Evolutionary conservation across 2,888 invertebrate species (phyloP).

Genomic region (Cyclophora punctaria): DNA sequence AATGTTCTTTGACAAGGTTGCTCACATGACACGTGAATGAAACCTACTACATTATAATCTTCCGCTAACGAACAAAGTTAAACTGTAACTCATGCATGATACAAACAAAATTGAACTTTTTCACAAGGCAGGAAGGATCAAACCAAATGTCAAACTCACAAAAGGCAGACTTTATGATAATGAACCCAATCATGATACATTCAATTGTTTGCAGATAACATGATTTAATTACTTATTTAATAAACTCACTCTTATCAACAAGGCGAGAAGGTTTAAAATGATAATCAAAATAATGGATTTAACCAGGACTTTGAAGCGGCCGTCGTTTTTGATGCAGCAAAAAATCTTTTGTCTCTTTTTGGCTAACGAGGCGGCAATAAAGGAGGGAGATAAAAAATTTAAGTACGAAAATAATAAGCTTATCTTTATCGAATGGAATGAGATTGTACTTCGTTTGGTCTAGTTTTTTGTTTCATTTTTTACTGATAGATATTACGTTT

Average conservation of each 20-base stretch:
- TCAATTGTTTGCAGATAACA: constrained; percentile 46
- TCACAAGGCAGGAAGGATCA: too few species aligned
- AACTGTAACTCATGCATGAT: too few species aligned
- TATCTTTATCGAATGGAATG: constrained; percentile 16
- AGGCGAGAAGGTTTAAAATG: constrained; percentile 12
- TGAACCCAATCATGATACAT: constrained; percentile 41
- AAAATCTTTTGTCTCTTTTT: constrained; percentile 39
- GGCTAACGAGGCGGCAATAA: constrained; percentile 37
- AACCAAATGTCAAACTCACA: too few species aligned
- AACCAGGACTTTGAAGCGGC: constrained; percentile 35
- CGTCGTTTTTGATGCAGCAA: constrained; percentile 31
- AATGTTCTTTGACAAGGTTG: too few species aligned
- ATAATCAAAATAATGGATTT: constrained; percentile 15
- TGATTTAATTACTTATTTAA: constrained; percentile 20
- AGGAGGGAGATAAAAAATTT: constrained; percentile 29
- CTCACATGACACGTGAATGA: too few species aligned
- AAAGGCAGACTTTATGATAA: constrained; percentile 15
- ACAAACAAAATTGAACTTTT: too few species aligned
- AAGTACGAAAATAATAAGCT: constrained; percentile 26
- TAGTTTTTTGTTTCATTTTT: too few species aligned
- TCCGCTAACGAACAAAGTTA: too few species aligned
- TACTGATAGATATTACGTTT: too few species aligned
- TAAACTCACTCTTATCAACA: constrained; percentile 1
- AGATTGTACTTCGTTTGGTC: constrained; percentile 7
- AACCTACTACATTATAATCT: too few species aligned